Evolutionary conservation across 2,888 invertebrate species (phyloP).

Genomic region (Brassicogethes aeneus): DNA sequence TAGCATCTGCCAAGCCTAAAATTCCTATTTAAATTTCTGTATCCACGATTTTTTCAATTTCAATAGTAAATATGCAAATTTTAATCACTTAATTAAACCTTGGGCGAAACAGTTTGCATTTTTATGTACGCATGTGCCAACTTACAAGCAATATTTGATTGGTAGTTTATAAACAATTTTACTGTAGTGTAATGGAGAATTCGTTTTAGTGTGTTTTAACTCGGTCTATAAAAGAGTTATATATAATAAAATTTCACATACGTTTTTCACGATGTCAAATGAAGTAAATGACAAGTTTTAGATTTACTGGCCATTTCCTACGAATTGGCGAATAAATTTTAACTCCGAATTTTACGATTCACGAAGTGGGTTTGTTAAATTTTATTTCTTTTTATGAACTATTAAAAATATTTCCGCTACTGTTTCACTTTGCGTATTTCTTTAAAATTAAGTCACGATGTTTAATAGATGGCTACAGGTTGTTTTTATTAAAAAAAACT

Average conservation of each 20-base stretch:
- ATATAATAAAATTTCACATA: slow-evolving; percentile 14
- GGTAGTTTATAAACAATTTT: slow-evolving; percentile 5
- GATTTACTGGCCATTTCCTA: slow-evolving; percentile 16
- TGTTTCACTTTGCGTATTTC: too few species aligned
- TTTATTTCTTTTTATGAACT: not conserved
- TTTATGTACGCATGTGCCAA: not conserved
- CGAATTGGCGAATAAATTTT: slow-evolving; percentile 16
- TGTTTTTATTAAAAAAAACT: too few species aligned
- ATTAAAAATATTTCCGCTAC: too few species aligned
- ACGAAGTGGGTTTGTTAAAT: slow-evolving; percentile 1
- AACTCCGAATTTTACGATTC: slow-evolving; percentile 5
- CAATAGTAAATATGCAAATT: not conserved
- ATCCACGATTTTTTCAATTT: too few species aligned
- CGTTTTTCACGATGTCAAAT: slow-evolving; percentile 11
- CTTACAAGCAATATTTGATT: too few species aligned
- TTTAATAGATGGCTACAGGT: too few species aligned
- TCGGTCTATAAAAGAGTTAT: slow-evolving; percentile 1
- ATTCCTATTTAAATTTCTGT: not conserved
- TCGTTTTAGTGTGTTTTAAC: slow-evolving; percentile 4
- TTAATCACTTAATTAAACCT: not conserved
- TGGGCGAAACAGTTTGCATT: not conserved
- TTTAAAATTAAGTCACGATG: too few species aligned
- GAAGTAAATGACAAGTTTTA: slow-evolving; percentile 13
- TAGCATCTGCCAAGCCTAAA: not conserved
- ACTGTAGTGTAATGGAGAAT: slow-evolving; percentile 4